Evolutionary conservation across 2,113 vertebrate species (phyloP), one percentile per base, ranked within the genome.

Genomic region (Sinocyclocheilus anophthalmus): DNA sequence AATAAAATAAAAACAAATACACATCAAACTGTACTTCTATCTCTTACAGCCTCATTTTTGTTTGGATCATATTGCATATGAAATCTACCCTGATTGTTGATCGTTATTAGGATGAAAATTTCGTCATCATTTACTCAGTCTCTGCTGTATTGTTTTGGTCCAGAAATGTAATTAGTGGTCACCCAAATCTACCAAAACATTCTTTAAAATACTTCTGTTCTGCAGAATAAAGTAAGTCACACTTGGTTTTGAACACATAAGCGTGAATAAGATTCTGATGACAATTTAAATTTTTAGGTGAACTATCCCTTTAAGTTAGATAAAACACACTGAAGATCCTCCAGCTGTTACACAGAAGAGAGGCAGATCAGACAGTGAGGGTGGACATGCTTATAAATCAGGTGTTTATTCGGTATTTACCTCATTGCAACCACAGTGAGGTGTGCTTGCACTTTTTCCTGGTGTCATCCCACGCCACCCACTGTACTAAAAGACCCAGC

Each of bases 401-500:
- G 42, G 37, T 63, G 24, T 63, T 76, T 76, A 50, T 73, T 42
- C 73, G 61, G 57, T 24, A 63, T 81, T 81, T n/a, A n/a, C n/a
- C n/a, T n/a, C n/a, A n/a, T n/a, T n/a, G n/a, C n/a, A n/a, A n/a
- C n/a, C n/a, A n/a, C n/a, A n/a, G n/a, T n/a, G n/a, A n/a, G n/a
- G n/a, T n/a, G n/a, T n/a, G 33, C 57, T 80, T 42, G 57, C 78
- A 81, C 37, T 45, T 81, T 80, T 81, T 65, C 57, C n/a, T 0
- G 0, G 78, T 65, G 6, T 81, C 53, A 59, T 79, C 78, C 50
- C 55, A 63, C 11, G 0, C 33, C 11, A 59, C 30, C 20, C 20
- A 24, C 22, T 80, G 33, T 79, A 79, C 18, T 61, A 42, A 14
- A 61, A 59, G 6, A 24, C 13, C 20, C 37, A 2, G 59, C 6